Base-by-base conservation (phyloP, 2,113 vertebrate genomes). In the Mola mola region DNA sequence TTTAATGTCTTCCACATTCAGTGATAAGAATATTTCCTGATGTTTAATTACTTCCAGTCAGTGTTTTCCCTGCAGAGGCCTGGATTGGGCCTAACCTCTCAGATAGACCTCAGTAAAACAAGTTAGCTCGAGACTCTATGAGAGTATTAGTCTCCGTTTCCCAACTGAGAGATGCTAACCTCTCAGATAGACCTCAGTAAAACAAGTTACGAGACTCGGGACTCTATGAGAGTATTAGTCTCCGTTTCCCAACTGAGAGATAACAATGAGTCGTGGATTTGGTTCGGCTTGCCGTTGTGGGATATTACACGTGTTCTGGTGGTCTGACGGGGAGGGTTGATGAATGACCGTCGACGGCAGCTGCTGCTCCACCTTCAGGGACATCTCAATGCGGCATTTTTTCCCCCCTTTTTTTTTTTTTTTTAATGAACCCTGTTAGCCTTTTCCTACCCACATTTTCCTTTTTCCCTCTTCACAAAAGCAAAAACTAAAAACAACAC, bases 341-440 rank as follows among this genome's bases (percentile, higher is more conserved):
- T 42, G 82, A 84, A 24, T 77, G 78, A 83, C 57, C 65, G 49
- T 51, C 2, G 58, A 50, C 72, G 76, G 68, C 81, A 84, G 81
- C 83, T 75, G 84, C 46, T 37, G 41, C 46, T 71, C 62, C 58
- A 81, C 73, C 79, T 82, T 80, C 38, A 29, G 22, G 34, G 41
- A 72, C 21, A 13, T 46, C 38, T 47, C 5, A 6, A 9, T 34
- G 20, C 1, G 7, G n/a, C 26, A 16, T 49, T 56, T 29, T 48
- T 33, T n/a, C 9, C n/a, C 33, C 1, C 0, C 22, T 28, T 67
- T 24, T 26, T 2, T 29, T 31, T 62, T 37, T 21, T 11, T 49
- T 40, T 33, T 15, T 16, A 31, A 1, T 46, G 2, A 43, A 15
- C 21, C 3, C 26, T 17, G 3, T 37, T 36, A 10, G 15, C 22